Base-by-base conservation (phyloP, 2,797 vertebrate genomes). In the Uromys caudimaculatus region DNA sequence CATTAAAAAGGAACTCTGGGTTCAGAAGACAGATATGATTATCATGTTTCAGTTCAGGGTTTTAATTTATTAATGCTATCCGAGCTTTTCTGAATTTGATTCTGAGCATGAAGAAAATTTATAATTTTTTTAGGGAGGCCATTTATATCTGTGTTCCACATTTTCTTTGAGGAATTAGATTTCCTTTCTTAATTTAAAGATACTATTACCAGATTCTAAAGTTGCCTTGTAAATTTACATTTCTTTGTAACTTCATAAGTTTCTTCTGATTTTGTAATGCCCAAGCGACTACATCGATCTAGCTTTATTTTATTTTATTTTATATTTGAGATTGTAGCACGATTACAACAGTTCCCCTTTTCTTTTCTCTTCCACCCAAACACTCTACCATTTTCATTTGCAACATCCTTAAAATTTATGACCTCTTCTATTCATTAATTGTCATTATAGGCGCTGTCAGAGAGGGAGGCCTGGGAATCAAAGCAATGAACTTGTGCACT, bases 1-100 rank as follows among this genome's bases (percentile, higher is more conserved):
- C 38, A 91, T 41, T 41, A 87, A 93, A 93, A 47, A 90, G 21
- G 90, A 89, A 85, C 1, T 41, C n/a, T 91, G 44, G 82, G 82
- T 91, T 91, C 54, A 29, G 41, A 73, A 92, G 52, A 81, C 16
- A 90, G 56, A 60, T 52, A 69, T n/a, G 81, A 91, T 86, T 52
- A 85, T 82, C 5, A 64, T 32, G 90, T 90, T 89, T 97, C 77
- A 91, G 47, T 76, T 83, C 52, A 84, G 3, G 29, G n/a, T 88
- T 92, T 77, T 76, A 91, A 92, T 67, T 90, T 95, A 17, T n/a
- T 62, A 91, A 84, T 4, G 44, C 7, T 47, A 69, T 62, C 78
- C 75, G 91, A 44, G 5, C 1, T 58, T 94, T 87, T 93, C 54
- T 81, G 6, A 84, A 75, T 78, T 96, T 87, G n/a, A 91, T 89